Evolutionary conservation across 1,140 invertebrate species (phyloP).

Genomic region (Phocides pigmalion): DNA sequence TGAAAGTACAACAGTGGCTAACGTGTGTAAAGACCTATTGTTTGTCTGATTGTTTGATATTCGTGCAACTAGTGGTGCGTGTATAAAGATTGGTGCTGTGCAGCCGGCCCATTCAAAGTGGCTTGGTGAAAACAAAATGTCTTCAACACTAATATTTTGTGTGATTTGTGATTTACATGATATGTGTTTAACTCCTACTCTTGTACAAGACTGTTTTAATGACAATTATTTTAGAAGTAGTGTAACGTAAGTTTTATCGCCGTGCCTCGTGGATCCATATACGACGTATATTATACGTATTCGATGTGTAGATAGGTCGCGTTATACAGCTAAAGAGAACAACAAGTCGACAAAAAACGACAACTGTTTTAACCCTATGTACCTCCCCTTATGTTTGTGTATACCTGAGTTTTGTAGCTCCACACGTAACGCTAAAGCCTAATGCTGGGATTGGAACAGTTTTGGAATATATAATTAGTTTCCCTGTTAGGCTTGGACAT

Average conservation of each 20-base stretch:
- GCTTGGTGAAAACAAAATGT: conserved; percentile 16
- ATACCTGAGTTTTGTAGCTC: too few relatives aligned
- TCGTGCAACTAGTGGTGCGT: conserved; percentile 58
- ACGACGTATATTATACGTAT: neutral
- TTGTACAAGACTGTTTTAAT: conserved; percentile 59
- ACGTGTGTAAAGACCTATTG: conserved; percentile 1
- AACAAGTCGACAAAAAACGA: too few relatives aligned
- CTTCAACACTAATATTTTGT: conserved; percentile 17
- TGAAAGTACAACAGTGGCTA: conserved; percentile 40
- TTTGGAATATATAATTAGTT: too few relatives aligned
- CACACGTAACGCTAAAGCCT: too few relatives aligned
- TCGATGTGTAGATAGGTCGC: neutral
- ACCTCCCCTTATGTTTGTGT: too few relatives aligned
- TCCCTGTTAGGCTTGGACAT: too few relatives aligned
- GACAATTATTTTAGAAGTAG: conserved; percentile 59
- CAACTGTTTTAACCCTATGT: too few relatives aligned
- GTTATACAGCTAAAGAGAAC: too few relatives aligned
- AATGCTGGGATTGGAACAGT: too few relatives aligned
- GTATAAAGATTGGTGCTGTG: conserved; percentile 60
- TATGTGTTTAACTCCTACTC: conserved; percentile 28
- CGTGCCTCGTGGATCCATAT: neutral
- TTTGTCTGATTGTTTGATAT: conserved; percentile 34
- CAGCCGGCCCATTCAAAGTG: conserved; percentile 17
- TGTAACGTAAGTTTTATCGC: conserved; percentile 30
- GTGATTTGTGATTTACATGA: conserved; percentile 17